Percentiles rank a stretch among this genome's conserved stretches.
phyloP scores from a whole-genome alignment of 2,797 vertebrate genomes.

The Anabas testudineus region DNA sequence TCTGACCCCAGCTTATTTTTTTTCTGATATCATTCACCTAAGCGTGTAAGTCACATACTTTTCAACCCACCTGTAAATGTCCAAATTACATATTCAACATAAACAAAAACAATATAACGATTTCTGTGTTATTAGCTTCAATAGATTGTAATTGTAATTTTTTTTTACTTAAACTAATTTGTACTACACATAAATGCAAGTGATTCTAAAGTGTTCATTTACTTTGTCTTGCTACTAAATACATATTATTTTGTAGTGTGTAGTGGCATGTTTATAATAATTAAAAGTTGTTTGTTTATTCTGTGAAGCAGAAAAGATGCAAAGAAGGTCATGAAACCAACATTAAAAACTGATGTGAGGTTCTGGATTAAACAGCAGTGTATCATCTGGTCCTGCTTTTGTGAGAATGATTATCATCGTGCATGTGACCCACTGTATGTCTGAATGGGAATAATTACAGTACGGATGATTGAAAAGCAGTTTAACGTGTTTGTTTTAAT shows the following conservation, averaged over 20 bases:
- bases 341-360: not conserved
- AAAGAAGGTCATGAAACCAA: not conserved
- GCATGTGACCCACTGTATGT: constrained; percentile 30
- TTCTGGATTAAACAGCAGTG: no score
- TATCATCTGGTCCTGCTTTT: no score
- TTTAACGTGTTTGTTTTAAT: constrained; percentile 4
- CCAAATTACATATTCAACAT: no score
- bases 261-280: constrained; percentile 21
- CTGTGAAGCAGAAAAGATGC: constrained; percentile 8
- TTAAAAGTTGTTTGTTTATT: not conserved
- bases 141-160: no score
- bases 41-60: no score
- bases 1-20: no score
- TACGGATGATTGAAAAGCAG: constrained; percentile 18
- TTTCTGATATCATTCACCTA: no score
- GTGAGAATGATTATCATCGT: no score
- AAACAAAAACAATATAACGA: no score
- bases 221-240: not conserved
- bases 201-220: not conserved
- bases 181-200: not conserved
- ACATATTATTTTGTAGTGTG: constrained; percentile 9
- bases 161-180: no score
- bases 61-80: no score
- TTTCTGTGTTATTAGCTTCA: no score
- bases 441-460: constrained; percentile 21